Evolutionary conservation across 2,113 vertebrate genomes (phyloP).

Genomic region (Hyla sarda): DNA sequence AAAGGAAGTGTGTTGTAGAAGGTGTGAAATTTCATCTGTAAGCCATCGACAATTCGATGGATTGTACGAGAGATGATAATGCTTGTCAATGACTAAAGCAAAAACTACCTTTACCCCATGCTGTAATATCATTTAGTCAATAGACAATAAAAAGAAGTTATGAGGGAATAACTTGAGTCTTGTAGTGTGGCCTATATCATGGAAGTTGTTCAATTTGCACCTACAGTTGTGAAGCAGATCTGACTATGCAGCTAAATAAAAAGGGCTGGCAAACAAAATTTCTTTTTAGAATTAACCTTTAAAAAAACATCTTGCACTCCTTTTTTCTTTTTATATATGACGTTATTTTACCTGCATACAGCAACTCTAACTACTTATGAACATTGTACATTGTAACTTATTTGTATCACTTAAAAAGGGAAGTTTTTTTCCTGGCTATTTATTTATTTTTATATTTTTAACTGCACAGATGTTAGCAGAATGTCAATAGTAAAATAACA

Average conservation of each 20-base stretch:
- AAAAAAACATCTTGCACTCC: not conserved
- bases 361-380: too few relatives aligned
- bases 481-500: too few relatives aligned
- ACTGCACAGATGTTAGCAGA: too few relatives aligned
- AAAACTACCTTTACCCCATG: not conserved
- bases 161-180: not conserved
- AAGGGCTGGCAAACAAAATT: not conserved
- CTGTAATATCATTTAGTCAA: not conserved
- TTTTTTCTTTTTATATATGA: not conserved
- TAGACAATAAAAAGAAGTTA: not conserved
- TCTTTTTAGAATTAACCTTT: not conserved
- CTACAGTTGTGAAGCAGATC: not conserved
- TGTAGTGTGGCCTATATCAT: not conserved
- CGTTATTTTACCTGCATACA: too few relatives aligned
- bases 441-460: too few relatives aligned
- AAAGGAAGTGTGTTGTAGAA: not conserved
- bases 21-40: not conserved
- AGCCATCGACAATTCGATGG: not conserved
- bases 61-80: conserved; percentile 13
- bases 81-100: not conserved
- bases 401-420: too few relatives aligned
- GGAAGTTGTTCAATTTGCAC: not conserved
- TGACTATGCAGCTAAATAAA: not conserved
- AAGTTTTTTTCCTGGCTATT: too few relatives aligned
- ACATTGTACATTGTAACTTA: too few relatives aligned